Evolutionary conservation across 2,113 vertebrate genomes (phyloP).

Genomic region (Cheirogaleus medius): DNA sequence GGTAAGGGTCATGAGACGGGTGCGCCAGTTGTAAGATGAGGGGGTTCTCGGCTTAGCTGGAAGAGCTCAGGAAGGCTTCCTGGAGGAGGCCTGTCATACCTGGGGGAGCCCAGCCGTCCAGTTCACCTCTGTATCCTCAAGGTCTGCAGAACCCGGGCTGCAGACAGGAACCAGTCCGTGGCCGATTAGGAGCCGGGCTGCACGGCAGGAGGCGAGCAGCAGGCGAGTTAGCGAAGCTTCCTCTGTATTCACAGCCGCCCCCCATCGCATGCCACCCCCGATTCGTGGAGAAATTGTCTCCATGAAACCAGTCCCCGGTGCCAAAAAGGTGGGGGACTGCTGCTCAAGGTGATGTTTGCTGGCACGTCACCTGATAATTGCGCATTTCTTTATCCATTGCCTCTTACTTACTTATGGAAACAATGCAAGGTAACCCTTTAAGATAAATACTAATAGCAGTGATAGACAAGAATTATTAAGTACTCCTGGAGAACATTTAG

Average conservation of each 20-base stretch:
- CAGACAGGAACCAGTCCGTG: too few relatives aligned
- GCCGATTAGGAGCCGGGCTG: too few relatives aligned
- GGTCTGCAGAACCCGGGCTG: too few relatives aligned
- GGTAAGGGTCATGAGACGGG: too few relatives aligned
- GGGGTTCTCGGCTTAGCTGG: neutral
- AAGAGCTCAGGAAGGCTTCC: neutral
- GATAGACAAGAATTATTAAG: neutral
- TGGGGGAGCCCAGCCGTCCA: neutral
- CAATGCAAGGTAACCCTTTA: neutral
- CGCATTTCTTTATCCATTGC: neutral
- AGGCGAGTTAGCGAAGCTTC: too few relatives aligned
- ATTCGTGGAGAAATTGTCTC: too few relatives aligned
- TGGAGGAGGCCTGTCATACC: neutral
- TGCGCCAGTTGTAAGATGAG: neutral
- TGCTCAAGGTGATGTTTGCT: neutral
- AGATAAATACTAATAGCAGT: neutral
- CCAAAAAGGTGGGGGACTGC: too few relatives aligned
- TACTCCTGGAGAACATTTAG: too few relatives aligned
- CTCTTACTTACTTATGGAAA: neutral
- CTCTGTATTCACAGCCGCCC: too few relatives aligned
- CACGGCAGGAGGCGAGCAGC: too few relatives aligned
- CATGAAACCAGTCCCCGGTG: too few relatives aligned
- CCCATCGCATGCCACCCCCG: too few relatives aligned
- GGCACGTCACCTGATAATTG: neutral
- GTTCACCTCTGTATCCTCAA: neutral